Evolutionary conservation across 2,797 vertebrate species (phyloP), one percentile per base, ranked within the genome.

Genomic region (Pterois miles): DNA sequence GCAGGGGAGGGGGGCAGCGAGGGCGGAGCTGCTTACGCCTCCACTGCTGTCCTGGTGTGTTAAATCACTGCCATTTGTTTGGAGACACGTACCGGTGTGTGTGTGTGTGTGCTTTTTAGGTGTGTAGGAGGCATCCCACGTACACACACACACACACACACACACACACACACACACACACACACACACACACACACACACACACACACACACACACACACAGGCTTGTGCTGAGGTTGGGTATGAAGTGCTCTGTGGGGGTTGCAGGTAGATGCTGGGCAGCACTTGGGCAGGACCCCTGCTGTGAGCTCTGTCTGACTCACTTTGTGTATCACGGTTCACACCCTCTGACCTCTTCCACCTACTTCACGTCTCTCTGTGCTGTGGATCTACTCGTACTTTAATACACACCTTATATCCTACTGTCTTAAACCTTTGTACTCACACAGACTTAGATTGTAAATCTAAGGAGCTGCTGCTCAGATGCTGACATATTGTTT

Each of bases 241-340:
- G 85, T 79, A 78, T 87, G 85, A 88, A 91, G 92, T 74, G 80
- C 91, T 90, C 90, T 88, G 89, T 91, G 91, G 91, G 89, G 90
- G 91, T 86, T 92, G 88, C 92, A 94, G 94, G 92, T 94, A 93
- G 91, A 92, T 89, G 88, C 91, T 91, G 83, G 89, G 91, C 85
- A 87, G 89, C 87, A 91, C 91, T 93, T 91, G 88, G 91, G 66
- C 80, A 81, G 87, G 90, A 86, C 91, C 91, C 91, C 93, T 89
- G 84, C 91, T 84, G 91, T 91, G 91, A 86, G 90, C 88, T 86
- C 78, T 93, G 92, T 94, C 94, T 93, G 89, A 93, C 89, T 93
- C 90, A 90, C 83, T 95, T 92, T 93, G 80, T 93, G 87, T 91
- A 85, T 84, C 76, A 80, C 81, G 82, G 83, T 79, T 91, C 86